phyloP scores from a whole-genome alignment of 2,797 vertebrate species.

The Prunella strophiata region DNA sequence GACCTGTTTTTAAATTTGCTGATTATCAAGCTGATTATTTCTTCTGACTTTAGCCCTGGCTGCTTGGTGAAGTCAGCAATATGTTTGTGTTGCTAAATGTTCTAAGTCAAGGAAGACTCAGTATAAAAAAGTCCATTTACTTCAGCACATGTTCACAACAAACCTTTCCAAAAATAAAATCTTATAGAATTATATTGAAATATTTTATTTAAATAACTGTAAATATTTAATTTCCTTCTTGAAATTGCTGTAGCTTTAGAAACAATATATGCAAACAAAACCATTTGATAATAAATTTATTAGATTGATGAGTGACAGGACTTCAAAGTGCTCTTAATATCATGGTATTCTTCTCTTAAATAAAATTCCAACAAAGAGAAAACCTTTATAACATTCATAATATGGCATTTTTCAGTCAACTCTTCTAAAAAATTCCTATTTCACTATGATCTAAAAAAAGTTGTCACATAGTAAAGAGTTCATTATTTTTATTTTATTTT shows the following conservation, averaged over 20 bases:
- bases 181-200: not conserved
- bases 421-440: not conserved
- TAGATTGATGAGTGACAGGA: not conserved
- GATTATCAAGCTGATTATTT: constrained; percentile 48
- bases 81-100: constrained; percentile 24
- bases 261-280: not conserved
- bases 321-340: not conserved
- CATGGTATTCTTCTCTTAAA: not conserved
- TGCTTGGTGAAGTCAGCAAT: constrained; percentile 45
- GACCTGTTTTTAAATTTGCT: constrained; percentile 24
- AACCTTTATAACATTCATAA: not conserved
- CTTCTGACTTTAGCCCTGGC: constrained; percentile 24
- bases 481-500: not conserved
- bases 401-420: not conserved
- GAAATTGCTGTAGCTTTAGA: not conserved
- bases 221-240: not conserved
- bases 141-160: not conserved
- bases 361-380: not conserved
- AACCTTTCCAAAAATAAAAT: not conserved
- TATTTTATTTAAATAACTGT: not conserved
- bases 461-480: not conserved
- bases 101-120: constrained; percentile 40
- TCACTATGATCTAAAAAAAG: not conserved
- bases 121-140: constrained; percentile 54
- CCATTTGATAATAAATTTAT: not conserved